Conservation (phyloP, 2,113 vertebrate species). For the Rhea pennata region DNA sequence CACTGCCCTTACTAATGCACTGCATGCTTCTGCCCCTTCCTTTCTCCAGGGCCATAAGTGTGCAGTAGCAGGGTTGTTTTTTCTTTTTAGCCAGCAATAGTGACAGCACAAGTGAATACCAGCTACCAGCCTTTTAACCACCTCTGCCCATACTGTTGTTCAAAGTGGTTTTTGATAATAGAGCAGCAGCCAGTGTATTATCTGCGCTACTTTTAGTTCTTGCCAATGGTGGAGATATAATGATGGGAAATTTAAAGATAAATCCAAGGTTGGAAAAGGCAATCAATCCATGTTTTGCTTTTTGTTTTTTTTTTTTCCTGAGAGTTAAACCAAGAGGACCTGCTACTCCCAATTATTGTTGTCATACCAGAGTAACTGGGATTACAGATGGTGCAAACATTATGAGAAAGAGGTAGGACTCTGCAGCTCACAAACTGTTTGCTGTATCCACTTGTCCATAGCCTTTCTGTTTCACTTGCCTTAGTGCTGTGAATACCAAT, state of each 20-base stretch:
- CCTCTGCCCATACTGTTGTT: background rate
- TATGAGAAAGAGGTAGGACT: background rate
- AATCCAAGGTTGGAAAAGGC: background rate
- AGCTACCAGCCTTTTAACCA: background rate
- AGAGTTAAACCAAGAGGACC: background rate
- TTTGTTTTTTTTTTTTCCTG: background rate
- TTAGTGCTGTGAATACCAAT: background rate
- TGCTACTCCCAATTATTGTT: fast-evolving
- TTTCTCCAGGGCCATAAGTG: background rate
- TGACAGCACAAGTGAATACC: background rate
- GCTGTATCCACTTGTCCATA: background rate
- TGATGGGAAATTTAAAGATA: background rate
- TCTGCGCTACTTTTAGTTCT: background rate
- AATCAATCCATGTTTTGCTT: background rate
- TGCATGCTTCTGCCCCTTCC: background rate
- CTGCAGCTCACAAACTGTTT: background rate
- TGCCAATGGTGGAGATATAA: background rate
- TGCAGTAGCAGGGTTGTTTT: fast-evolving
- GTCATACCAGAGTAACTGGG: background rate
- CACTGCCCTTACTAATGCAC: background rate
- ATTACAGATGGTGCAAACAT: background rate
- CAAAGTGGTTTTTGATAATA: background rate
- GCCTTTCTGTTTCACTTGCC: background rate
- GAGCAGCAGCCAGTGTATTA: background rate
- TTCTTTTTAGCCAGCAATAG: background rate